phyloP scores from a whole-genome alignment of 2,888 invertebrate species.

The Griposia aprilina region DNA sequence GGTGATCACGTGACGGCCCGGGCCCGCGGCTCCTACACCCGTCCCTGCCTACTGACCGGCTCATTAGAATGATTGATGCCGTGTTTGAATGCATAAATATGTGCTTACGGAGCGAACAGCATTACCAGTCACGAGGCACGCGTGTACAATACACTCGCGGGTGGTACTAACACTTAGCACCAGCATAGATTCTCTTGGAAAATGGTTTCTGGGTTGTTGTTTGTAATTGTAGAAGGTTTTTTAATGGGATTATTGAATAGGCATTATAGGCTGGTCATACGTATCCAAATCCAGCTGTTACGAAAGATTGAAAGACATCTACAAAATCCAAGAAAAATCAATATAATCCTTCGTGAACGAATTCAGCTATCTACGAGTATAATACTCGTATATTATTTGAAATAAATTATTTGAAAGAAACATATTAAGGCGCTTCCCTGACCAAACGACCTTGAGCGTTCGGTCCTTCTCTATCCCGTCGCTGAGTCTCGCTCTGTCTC shows the following conservation, averaged over 20 bases:
- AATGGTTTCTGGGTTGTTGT: conserved; percentile 11
- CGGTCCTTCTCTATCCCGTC: no score
- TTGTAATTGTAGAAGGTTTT: conserved; percentile 12
- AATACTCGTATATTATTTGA: no score
- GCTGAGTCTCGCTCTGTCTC: no score
- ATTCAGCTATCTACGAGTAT: no score
- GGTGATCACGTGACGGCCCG: conserved; percentile 75
- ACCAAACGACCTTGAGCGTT: no score
- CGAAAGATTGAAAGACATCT: not conserved
- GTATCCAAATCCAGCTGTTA: not conserved
- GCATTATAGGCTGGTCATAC: not conserved
- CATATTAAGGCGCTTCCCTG: no score
- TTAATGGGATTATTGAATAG: conserved; percentile 22
- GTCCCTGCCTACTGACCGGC: conserved; percentile 78
- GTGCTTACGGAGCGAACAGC: conserved; percentile 75
- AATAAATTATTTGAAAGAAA: no score
- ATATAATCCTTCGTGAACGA: not conserved
- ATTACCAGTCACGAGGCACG: conserved; percentile 81
- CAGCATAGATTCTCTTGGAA: conserved; percentile 44
- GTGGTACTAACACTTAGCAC: conserved; percentile 57
- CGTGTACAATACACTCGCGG: conserved; percentile 73
- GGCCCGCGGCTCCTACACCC: conserved; percentile 71
- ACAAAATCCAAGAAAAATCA: not conserved
- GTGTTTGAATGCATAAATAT: conserved; percentile 87
- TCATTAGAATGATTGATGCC: conserved; percentile 90